Base-by-base conservation (phyloP, 2,113 vertebrate species). In the Pimephales promelas region DNA sequence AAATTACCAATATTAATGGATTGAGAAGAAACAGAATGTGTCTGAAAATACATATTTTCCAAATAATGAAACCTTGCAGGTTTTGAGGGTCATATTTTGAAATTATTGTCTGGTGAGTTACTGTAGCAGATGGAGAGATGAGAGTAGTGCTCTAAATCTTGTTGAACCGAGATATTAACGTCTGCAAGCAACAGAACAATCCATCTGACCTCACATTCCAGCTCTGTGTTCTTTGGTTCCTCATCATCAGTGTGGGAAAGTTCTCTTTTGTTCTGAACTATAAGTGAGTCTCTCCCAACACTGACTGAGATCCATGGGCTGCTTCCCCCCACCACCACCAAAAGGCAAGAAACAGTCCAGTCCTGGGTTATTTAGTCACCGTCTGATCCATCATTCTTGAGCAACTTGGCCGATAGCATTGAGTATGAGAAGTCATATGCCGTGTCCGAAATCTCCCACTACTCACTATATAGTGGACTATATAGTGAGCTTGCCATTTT, bases 371-470 rank as follows among this genome's bases (percentile, higher is more conserved):
- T 40, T 79, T 40, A 26, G 61, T 78, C 62, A 11, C 78, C 0
- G 16, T 22, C 40, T 64, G 24, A 62, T 84, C 62, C 40, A 84
- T 87, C 78, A 54, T 56, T 81, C n/a, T n/a, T n/a, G n/a, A n/a
- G 59, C 45, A 43, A 49, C 31, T 16, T 83, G 57, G 31, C 76
- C 24, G 36, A 68, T 81, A 76, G 47, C 52, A 71, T 59, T 84
- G 4, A 31, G 40, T 62, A 36, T 66, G 5, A 80, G 47, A 75
- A 59, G 43, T 4, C 59, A 47, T n/a, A n/a, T n/a, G n/a, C n/a
- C n/a, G n/a, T n/a, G n/a, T n/a, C n/a, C n/a, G n/a, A n/a, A n/a
- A n/a, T n/a, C n/a, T n/a, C n/a, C n/a, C n/a, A n/a, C n/a, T n/a
- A n/a, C n/a, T n/a, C n/a, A n/a, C n/a, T n/a, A n/a, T n/a, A n/a